Evolutionary conservation across 2,113 vertebrate genomes (phyloP).

Genomic region (Nerophis ophidion): DNA sequence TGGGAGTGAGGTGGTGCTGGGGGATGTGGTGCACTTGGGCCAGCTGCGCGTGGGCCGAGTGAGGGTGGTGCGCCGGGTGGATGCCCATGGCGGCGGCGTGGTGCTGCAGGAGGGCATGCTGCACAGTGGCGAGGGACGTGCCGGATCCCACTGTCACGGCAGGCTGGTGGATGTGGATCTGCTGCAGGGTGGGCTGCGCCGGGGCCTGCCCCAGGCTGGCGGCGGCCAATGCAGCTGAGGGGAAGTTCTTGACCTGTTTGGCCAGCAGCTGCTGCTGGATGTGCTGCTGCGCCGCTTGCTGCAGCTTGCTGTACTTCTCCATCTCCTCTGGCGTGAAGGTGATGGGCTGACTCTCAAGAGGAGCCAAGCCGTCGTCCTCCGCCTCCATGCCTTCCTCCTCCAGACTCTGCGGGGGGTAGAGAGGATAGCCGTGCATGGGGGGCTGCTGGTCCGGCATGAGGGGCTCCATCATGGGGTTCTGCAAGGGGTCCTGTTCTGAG

Average conservation of each 20-base stretch:
- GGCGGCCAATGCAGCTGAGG: constrained; percentile 71
- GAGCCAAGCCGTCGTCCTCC: constrained; percentile 87
- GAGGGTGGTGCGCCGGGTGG: constrained; percentile 82
- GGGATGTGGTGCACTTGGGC: constrained; percentile 97
- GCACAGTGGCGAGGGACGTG: constrained; percentile 90
- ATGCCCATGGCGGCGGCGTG: constrained; percentile 90
- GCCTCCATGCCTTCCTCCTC: constrained; percentile 81
- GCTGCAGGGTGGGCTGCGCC: constrained; percentile 79
- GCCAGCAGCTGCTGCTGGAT: constrained; percentile 97
- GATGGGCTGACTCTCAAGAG: constrained; percentile 94
- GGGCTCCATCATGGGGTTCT: constrained; percentile 73
- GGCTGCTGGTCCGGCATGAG: constrained; percentile 73
- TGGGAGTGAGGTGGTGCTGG: constrained; percentile 91
- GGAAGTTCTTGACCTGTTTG: constrained; percentile 94
- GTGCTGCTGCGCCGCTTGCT: constrained; percentile 96
- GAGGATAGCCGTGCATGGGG: constrained; percentile 74
- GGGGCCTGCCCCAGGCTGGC: constrained; percentile 69
- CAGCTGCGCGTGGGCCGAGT: constrained; percentile 84
- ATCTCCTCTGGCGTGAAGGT: constrained; percentile 97
- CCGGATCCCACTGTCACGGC: constrained; percentile 78
- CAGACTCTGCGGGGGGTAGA: constrained; percentile 75
- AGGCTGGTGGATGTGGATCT: constrained; percentile 94
- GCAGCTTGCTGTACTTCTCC: constrained; percentile 98
- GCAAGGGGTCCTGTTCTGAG: constrained; percentile 58
- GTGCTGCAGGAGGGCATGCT: constrained; percentile 94